A percentile compares a stretch with the other conserved stretches of the same genome.
These are phyloP conservation scores for Nomada fucata DNA, from an alignment of 2,888 invertebrate genomes.

Conservation along the genomic window DNA sequence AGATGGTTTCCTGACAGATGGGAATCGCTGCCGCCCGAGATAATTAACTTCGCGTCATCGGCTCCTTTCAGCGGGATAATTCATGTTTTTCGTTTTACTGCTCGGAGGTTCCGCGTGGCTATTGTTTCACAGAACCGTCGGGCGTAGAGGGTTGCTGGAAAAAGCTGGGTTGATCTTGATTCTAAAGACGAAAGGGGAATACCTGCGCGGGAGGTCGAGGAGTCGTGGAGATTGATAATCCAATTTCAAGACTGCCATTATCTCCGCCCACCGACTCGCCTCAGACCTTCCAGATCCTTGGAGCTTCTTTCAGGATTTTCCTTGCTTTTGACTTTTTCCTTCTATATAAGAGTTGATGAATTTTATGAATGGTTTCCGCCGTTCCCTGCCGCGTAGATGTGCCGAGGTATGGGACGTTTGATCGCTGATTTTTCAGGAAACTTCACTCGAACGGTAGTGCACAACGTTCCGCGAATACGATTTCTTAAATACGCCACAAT, in stretches of 20 bases:
- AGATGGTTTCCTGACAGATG: not conserved
- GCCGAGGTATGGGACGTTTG: slow-evolving; percentile 42
- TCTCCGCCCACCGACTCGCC: slow-evolving; percentile 72
- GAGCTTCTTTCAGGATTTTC: slow-evolving; percentile 63
- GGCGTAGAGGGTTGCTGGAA: slow-evolving; percentile 36
- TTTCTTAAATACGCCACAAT: not conserved
- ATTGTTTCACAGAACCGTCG: slow-evolving; percentile 31
- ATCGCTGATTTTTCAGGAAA: slow-evolving; percentile 36
- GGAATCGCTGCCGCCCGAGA: not conserved
- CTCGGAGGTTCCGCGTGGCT: not conserved
- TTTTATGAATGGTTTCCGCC: slow-evolving; percentile 62
- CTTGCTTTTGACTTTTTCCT: slow-evolving; percentile 65
- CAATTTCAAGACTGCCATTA: slow-evolving; percentile 74
- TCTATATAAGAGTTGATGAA: slow-evolving; percentile 56
- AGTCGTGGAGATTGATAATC: slow-evolving; percentile 72
- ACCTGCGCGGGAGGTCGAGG: slow-evolving; percentile 65
- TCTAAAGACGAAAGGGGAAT: slow-evolving; percentile 66
- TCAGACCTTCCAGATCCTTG: slow-evolving; percentile 66
- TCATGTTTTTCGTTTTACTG: not conserved
- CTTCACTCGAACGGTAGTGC: slow-evolving; percentile 25
- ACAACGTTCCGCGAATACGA: not conserved
- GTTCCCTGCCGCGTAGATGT: slow-evolving; percentile 24
- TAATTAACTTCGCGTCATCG: too few relatives aligned
- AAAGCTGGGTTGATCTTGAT: slow-evolving; percentile 68
- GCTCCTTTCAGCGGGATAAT: not conserved